Percentiles rank a stretch among this genome's conserved stretches.
These are phyloP conservation scores for Baryphthengus martii DNA, from an alignment of 2,113 vertebrate species.

Conservation along the genomic window DNA sequence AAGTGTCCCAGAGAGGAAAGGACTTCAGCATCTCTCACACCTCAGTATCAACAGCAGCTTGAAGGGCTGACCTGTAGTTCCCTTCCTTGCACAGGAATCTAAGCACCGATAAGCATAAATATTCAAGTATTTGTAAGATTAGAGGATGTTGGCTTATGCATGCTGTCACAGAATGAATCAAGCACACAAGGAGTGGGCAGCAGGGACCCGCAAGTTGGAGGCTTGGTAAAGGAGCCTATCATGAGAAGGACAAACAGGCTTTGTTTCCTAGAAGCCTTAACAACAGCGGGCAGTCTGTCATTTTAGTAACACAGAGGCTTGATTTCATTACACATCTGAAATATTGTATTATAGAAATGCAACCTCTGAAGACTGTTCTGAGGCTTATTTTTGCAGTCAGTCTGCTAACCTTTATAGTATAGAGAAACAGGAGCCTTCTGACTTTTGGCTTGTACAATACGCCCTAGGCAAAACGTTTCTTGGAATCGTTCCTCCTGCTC, in stretches of 20 bases:
- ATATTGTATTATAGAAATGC: not conserved
- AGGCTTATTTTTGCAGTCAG: not conserved
- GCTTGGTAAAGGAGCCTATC: not conserved
- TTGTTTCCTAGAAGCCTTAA: not conserved
- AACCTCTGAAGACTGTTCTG: not conserved
- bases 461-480: not conserved
- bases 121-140: not conserved
- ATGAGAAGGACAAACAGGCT: not conserved
- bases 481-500: not conserved
- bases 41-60: not conserved
- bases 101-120: not conserved
- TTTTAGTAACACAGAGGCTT: not conserved
- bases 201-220: not conserved
- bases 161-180: not conserved
- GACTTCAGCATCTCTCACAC: not conserved
- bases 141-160: not conserved
- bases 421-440: not conserved
- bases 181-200: not conserved
- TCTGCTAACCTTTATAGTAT: not conserved
- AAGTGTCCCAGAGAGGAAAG: not conserved
- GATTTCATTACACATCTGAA: not conserved
- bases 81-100: not conserved
- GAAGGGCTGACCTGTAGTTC: not conserved
- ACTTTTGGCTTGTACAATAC: not conserved
- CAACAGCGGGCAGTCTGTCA: slow-evolving; percentile 3